A percentile compares a stretch with the other conserved stretches of the same genome.
Conservation (phyloP, 2,113 vertebrate genomes). For the Delphinus delphis region DNA sequence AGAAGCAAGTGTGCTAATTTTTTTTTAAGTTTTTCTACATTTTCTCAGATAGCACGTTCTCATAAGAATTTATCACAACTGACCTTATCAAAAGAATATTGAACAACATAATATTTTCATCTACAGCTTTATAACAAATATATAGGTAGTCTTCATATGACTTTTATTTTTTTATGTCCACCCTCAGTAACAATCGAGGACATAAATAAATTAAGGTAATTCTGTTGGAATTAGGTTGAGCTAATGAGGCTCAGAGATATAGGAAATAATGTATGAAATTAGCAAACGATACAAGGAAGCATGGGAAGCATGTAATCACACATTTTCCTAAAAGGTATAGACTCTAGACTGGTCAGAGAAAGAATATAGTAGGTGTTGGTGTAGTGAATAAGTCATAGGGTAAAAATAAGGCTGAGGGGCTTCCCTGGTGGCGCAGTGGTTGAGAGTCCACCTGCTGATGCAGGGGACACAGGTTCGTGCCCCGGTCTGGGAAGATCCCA, state of each 20-base stretch:
- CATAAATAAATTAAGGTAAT: background rate
- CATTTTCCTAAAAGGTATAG: background rate
- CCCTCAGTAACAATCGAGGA: background rate
- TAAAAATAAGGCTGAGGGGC: background rate
- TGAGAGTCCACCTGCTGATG: too few species aligned
- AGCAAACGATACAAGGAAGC: background rate
- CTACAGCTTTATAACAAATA: background rate
- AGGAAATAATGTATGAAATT: background rate
- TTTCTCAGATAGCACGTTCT: slow-evolving; percentile 24
- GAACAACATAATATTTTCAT: background rate
- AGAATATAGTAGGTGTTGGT: background rate
- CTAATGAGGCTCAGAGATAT: background rate
- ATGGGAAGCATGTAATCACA: background rate
- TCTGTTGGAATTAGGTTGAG: background rate
- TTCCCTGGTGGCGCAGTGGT: too few species aligned
- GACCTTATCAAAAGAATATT: background rate
- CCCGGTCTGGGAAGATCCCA: too few species aligned
- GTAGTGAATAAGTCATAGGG: background rate
- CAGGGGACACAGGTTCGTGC: too few species aligned
- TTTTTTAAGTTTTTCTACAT: background rate
- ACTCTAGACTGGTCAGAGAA: background rate
- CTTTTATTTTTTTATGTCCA: background rate
- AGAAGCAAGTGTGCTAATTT: background rate
- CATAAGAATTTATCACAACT: background rate
- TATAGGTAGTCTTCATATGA: background rate